Percentiles rank a stretch among this genome's conserved stretches.
Conservation (phyloP, 2,113 vertebrate species). For the Hystrix brachyura region DNA sequence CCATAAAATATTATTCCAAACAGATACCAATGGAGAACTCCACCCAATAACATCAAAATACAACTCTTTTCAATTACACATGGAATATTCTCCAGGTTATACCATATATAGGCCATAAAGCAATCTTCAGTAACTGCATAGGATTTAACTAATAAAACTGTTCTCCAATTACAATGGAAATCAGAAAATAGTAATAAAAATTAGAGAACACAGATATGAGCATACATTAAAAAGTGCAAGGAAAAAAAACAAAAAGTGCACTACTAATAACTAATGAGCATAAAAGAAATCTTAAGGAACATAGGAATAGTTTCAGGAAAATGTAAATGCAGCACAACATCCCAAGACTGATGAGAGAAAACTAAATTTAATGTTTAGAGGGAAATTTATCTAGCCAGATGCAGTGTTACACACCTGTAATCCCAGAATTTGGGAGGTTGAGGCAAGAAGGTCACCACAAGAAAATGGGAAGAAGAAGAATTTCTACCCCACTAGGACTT, state of each 20-base stretch:
- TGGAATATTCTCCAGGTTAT: background rate
- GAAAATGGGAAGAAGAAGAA: too few relatives aligned
- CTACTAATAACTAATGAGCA: background rate
- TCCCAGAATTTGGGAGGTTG: background rate
- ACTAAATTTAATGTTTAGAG: background rate
- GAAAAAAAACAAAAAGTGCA: too few relatives aligned
- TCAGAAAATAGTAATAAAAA: conserved; percentile 31
- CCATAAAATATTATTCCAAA: background rate
- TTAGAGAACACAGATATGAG: background rate
- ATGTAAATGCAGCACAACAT: background rate
- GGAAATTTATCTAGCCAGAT: background rate
- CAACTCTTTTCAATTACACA: background rate
- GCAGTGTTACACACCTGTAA: background rate
- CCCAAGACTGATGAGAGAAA: background rate
- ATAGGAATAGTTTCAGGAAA: background rate
- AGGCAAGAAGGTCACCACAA: background rate
- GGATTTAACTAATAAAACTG: conserved; percentile 23
- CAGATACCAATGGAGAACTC: background rate
- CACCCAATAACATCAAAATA: conserved; percentile 39
- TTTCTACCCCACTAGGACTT: background rate
- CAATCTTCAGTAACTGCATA: background rate
- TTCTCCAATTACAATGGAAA: background rate
- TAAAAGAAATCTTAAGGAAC: background rate
- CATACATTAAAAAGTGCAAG: background rate
- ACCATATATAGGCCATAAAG: background rate